Conservation (phyloP, 2,888 invertebrate genomes). For the Subacronicta megacephala region DNA sequence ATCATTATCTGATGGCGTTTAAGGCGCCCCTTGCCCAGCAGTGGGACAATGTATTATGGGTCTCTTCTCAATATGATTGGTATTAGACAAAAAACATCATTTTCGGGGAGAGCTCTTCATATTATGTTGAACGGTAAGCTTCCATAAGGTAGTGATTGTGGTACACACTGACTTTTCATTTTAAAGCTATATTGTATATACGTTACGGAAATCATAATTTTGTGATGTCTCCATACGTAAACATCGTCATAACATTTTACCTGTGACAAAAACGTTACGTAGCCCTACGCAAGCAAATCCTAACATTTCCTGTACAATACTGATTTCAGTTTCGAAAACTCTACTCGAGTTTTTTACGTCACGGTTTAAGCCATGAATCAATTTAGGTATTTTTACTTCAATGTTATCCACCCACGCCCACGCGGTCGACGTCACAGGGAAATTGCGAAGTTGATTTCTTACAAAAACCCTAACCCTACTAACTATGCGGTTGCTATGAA, state of each 20-base stretch:
- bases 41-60: too few relatives aligned
- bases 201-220: too few relatives aligned
- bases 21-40: too few relatives aligned
- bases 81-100: too few relatives aligned
- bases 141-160: too few relatives aligned
- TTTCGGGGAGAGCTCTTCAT: too few relatives aligned
- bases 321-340: conserved; percentile 14
- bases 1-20: too few relatives aligned
- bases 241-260: not conserved
- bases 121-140: too few relatives aligned
- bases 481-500: not conserved
- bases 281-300: conserved; percentile 30
- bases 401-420: conserved; percentile 35
- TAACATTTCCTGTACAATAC: conserved; percentile 22
- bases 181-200: too few relatives aligned
- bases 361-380: conserved; percentile 44
- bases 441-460: conserved; percentile 27
- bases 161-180: too few relatives aligned
- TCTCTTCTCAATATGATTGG: too few relatives aligned
- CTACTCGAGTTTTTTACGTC: conserved; percentile 30
- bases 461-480: conserved; percentile 23
- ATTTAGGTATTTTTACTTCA: conserved; percentile 36
- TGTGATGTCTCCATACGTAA: too few relatives aligned
- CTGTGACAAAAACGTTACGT: conserved; percentile 18
- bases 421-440: conserved; percentile 42